Evolutionary conservation across 1,140 invertebrate species (phyloP).

Genomic region (Calycopis cecrops): DNA sequence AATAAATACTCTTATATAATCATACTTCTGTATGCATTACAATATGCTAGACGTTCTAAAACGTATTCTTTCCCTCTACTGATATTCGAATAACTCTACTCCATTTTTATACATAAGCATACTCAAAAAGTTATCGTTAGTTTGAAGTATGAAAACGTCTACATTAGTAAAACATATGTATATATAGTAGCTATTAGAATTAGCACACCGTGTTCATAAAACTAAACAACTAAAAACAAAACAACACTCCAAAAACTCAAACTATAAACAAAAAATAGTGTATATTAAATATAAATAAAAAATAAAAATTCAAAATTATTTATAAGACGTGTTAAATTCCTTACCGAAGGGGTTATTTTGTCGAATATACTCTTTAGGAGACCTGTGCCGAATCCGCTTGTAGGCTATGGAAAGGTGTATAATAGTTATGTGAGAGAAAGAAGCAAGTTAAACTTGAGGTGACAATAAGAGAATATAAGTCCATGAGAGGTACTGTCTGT

Average conservation of each 20-base stretch:
- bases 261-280: constrained; percentile 50
- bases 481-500: constrained; percentile 58
- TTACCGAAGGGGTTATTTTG: constrained; percentile 77
- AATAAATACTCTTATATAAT: constrained; percentile 13
- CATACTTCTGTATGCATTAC: constrained; percentile 12
- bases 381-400: constrained; percentile 75
- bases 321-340: constrained; percentile 73
- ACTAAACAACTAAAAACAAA: constrained; percentile 51
- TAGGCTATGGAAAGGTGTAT: constrained; percentile 74
- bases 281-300: constrained; percentile 47
- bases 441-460: constrained; percentile 59
- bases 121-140: constrained; percentile 47
- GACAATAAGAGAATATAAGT: constrained; percentile 52
- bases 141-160: constrained; percentile 54
- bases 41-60: constrained; percentile 32
- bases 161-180: constrained; percentile 49
- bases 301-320: constrained; percentile 42
- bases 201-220: constrained; percentile 63
- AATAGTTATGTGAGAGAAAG: constrained; percentile 71
- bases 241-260: constrained; percentile 57
- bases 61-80: constrained; percentile 46
- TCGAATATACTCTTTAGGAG: constrained; percentile 77
- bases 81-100: constrained; percentile 47
- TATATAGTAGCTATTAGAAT: constrained; percentile 59
- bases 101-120: constrained; percentile 64